Evolutionary conservation across 2,888 invertebrate species (phyloP), one percentile per base, ranked within the genome.

Genomic region (Tryphoninae sp.): DNA sequence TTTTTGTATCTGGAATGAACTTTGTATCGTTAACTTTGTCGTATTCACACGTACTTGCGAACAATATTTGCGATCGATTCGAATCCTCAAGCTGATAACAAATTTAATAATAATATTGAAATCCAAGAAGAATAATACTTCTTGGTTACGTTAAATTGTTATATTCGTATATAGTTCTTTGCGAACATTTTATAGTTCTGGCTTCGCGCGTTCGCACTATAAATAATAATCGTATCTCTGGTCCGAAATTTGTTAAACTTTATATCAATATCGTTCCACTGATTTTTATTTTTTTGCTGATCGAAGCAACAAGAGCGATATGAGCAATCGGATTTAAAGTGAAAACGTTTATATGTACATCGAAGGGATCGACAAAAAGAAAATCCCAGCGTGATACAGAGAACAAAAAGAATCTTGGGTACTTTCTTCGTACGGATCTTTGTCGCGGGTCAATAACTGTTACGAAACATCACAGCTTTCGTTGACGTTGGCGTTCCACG

Each of bases 401-500:
- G 33, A 69, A 33, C 76, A 79, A 81, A 81, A 76, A 71, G 80
- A 77, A 71, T 69, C 19, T 78, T 82, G 74, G 58, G 78, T 33
- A 33, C 33, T 68, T 84, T 85, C 76, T 42, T 51, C 7, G 62
- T 69, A 62, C 61, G 75, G 59, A 68, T 74, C 53, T 74, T 76
- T 62, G 40, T 23, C 22, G 71, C 62, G 68, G 80, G 62, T 55
- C 11, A 51, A 55, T 59, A n/a, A 61, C 83, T 74, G 40, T 78
- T 68, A 75, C 26, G 67, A 11, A 75, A 53, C 62, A 88, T 90
- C 88, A 88, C 85, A 89, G 88, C 84, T 87, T 89, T 74, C 90
- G 87, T 84, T 89, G 89, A 80, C 90, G 91, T 78, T 89, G 89
- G 51, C 90, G 91, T 83, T 89, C 89, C 49, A 86, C 87, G 58